phyloP scores from a whole-genome alignment of 2,888 invertebrate species.

The Elegia similella region DNA sequence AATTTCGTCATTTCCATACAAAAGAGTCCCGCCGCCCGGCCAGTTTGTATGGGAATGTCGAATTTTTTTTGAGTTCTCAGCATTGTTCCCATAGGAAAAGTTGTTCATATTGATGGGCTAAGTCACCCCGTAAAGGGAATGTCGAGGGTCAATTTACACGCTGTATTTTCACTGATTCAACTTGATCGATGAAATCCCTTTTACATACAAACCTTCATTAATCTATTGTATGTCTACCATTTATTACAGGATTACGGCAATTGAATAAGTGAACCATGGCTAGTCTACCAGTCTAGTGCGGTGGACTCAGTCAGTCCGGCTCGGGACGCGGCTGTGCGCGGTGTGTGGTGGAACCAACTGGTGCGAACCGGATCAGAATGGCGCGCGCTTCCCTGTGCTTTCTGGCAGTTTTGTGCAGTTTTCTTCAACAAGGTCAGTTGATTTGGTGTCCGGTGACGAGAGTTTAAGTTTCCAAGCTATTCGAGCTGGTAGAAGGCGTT shows the following conservation, averaged over 20 bases:
- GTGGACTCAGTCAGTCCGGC: conserved; percentile 29
- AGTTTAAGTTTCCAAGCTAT: background rate
- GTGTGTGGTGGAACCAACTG: conserved; percentile 49
- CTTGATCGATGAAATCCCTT: no score
- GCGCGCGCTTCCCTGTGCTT: conserved; percentile 54
- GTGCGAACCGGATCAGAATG: conserved; percentile 50
- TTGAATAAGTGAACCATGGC: conserved; percentile 59
- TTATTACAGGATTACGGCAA: conserved; percentile 60
- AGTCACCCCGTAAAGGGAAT: no score
- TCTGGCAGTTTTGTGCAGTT: conserved; percentile 71
- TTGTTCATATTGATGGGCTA: no score
- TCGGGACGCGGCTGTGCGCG: conserved; percentile 40
- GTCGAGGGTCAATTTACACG: no score
- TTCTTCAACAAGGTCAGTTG: conserved; percentile 72
- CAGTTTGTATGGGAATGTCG: no score
- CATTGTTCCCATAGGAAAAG: no score
- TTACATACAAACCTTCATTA: no score
- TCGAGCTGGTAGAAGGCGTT: background rate
- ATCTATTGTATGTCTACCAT: no score
- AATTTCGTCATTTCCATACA: no score
- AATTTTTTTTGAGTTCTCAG: no score
- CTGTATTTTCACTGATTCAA: no score
- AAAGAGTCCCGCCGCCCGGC: no score
- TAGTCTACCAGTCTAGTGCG: conserved; percentile 26
- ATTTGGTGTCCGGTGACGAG: conserved; percentile 21